Conservation (phyloP, 2,113 vertebrate species). For the Tringa solitaria region DNA sequence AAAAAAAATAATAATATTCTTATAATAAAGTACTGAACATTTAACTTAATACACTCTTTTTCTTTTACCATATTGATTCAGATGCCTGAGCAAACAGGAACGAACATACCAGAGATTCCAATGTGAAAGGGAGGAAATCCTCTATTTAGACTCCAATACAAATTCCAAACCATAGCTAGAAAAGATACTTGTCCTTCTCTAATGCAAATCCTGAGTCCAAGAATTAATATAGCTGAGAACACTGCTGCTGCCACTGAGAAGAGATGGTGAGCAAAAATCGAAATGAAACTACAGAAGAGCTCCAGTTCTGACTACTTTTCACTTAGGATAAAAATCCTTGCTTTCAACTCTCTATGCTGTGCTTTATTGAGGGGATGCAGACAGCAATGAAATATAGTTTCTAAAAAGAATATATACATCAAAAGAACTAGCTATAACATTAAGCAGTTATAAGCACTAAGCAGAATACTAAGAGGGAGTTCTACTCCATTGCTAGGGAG, state of each 20-base stretch:
- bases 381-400: not conserved
- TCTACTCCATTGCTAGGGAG: not conserved
- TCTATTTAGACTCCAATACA: slow-evolving; percentile 60
- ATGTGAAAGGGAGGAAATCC: slow-evolving; percentile 65
- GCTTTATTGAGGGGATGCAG: not conserved
- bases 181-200: not conserved
- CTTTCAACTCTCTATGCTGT: not conserved
- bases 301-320: not conserved
- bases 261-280: not conserved
- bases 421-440: not conserved
- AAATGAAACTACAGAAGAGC: not conserved
- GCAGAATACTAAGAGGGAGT: not conserved
- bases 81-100: slow-evolving; percentile 41
- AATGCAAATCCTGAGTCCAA: not conserved
- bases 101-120: slow-evolving; percentile 66
- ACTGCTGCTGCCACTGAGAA: not conserved
- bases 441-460: not conserved
- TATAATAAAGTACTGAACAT: not conserved
- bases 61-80: slow-evolving; percentile 46
- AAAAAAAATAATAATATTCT: not conserved
- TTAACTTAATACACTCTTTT: slow-evolving; percentile 6
- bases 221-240: not conserved
- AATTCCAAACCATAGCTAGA: slow-evolving; percentile 16
- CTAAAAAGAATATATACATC: not conserved
- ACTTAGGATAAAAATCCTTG: not conserved